Evolutionary conservation across 1,140 invertebrate genomes (phyloP), one percentile per base, ranked within the genome.

Genomic region (Philotrypesis tridentata): DNA sequence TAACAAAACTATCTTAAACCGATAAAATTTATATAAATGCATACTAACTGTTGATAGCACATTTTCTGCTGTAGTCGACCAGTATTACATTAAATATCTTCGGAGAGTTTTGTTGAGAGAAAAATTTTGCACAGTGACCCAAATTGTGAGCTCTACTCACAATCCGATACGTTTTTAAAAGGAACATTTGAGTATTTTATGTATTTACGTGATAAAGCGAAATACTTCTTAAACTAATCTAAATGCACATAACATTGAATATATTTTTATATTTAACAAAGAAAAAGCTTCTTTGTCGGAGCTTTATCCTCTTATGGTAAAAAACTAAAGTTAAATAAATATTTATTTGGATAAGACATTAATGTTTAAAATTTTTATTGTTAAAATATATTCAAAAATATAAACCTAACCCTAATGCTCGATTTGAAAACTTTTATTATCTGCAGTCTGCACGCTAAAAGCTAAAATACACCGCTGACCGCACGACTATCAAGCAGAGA

Each of bases 41-140:
- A 74, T 60, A 74, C 72, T 43, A 60, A 74, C 72, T 60, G 9
- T 60, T 74, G 48, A 25, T 74, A 25, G 23, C 40, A 74, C 72
- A 74, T 43, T 43, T 27, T 55, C 29, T 31, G 27, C 31, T n/a
- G 37, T 40, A 74, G 60, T 74, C 33, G 31, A 74, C 43, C n/a
- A 65, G 23, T 63, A 21, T 27, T 55, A 40, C 29, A 40, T 77
- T 43, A 2, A 73, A 73, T 43, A 43, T 6, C n/a, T 37, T 74
- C n/a, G 72, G 60, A 48, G 43, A 73, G 17, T 27, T 60, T 60
- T 74, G 72, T 60, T 74, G 72, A 2, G 43, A 25, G 21, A 74
- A 60, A 23, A 60, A 60, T n/a, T 74, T 74, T 31, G 72, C 7
- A 7, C 7, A 17, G 29, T 74, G 72, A 60, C 55, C 29, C 48